Evolutionary conservation across 2,113 vertebrate genomes (phyloP), one percentile per base, ranked within the genome.

Genomic region (Rallus limicola): DNA sequence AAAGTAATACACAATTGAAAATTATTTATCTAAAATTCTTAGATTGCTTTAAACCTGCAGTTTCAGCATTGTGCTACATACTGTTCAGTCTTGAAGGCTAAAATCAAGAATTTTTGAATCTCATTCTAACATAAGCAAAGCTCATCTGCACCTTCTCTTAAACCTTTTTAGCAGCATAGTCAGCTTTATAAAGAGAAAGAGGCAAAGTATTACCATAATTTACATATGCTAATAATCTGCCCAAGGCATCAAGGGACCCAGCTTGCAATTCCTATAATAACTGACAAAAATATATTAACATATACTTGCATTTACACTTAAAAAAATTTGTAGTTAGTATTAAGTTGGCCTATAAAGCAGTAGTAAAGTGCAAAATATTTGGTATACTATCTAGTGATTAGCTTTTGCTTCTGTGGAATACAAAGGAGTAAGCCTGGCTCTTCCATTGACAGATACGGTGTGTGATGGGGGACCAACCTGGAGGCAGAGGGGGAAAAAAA

Each of bases 401-500:
- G 97, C 82, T 88, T 98, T 98, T 63, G 94, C 90, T 72, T 97
- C 97, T 55, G 97, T 77, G 60, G 97, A 92, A 90, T 89, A 56
- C 33, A 97, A 82, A 48, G 78, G 92, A 93, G 85, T 95, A 85
- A 97, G 89, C 81, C 88, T 88, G 74, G 98, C 95, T 96, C 96
- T 97, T 92, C 98, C 98, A 89, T 98, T 98, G 91, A 98, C 83
- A 93, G 98, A 97, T 76, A 98, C 16, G 60, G 97, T 98, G 92
- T 98, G 98, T 64, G 97, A 97, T 28, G 97, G 98, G 92, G 98
- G 96, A 68, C 97, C 97, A 88, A 98, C 98, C 98, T 99, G 86
- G 80, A 94, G n/a, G 64, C 2, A 19, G 10, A 11, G 6, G 60
- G 11, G 5, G 20, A 10, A 12, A 52, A 44, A 82, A 34, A 60